These are phyloP conservation scores for Decapterus maruadsi DNA, from an alignment of 2,797 vertebrate species.

Conservation along the genomic window DNA sequence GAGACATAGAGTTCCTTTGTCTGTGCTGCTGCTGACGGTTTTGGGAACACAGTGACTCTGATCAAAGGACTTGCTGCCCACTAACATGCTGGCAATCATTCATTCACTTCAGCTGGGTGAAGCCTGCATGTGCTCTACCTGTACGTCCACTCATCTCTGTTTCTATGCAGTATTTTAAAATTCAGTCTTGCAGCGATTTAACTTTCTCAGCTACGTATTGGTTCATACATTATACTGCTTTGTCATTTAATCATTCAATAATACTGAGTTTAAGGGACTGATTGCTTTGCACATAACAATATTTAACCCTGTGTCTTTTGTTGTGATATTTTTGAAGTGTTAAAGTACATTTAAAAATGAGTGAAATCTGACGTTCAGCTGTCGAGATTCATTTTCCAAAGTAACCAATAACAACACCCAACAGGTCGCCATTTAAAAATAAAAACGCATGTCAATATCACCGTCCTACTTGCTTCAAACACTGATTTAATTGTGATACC, in stretches of 20 bases:
- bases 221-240: not conserved
- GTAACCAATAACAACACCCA: not conserved
- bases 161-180: not conserved
- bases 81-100: too few relatives aligned
- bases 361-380: not conserved
- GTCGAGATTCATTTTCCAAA: not conserved
- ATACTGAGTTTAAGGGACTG: too few relatives aligned
- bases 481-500: not conserved
- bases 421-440: not conserved
- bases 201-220: not conserved
- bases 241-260: too few relatives aligned
- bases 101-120: too few relatives aligned
- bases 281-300: too few relatives aligned
- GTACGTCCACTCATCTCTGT: not conserved
- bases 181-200: not conserved
- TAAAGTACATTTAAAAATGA: too few relatives aligned
- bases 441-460: not conserved
- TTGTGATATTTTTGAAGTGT: too few relatives aligned
- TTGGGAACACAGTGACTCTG: too few relatives aligned
- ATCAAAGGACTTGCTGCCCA: too few relatives aligned
- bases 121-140: not conserved
- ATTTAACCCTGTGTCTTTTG: too few relatives aligned
- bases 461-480: not conserved
- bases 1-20: too few relatives aligned
- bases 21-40: too few relatives aligned